phyloP scores from a whole-genome alignment of 1,140 invertebrate genomes.

The Oscheius sp. region DNA sequence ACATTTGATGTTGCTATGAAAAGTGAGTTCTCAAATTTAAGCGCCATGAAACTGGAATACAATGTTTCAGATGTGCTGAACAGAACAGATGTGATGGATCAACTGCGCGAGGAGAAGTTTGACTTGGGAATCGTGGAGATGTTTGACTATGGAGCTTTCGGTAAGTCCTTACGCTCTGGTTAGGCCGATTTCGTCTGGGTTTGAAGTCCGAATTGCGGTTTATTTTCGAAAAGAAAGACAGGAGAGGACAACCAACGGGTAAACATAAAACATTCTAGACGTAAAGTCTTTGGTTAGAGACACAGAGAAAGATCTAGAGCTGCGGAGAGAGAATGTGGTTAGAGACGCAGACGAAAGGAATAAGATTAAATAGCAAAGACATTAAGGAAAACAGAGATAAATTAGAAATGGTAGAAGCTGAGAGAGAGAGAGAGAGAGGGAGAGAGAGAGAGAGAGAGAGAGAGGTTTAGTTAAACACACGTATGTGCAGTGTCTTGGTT shows the following conservation, averaged over 20 bases:
- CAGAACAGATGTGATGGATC: conserved; percentile 28
- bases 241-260: background rate
- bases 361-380: background rate
- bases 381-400: background rate
- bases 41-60: no score
- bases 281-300: background rate
- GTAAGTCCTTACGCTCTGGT: conserved; percentile 17
- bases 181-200: conserved; percentile 22
- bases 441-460: background rate
- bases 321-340: conserved; percentile 4
- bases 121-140: background rate
- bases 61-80: background rate
- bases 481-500: background rate
- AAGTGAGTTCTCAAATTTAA: no score
- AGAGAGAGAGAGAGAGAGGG: background rate
- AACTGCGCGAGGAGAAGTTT: conserved; percentile 5
- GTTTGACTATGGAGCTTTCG: background rate
- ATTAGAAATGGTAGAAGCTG: background rate
- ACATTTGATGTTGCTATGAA: no score
- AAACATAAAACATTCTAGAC: background rate
- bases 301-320: conserved; percentile 19
- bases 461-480: background rate
- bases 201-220: conserved; percentile 12
- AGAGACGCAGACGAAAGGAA: background rate
- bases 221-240: no score